Conservation (phyloP, 2,888 invertebrate genomes). For the Diaprepes abbreviatus region DNA sequence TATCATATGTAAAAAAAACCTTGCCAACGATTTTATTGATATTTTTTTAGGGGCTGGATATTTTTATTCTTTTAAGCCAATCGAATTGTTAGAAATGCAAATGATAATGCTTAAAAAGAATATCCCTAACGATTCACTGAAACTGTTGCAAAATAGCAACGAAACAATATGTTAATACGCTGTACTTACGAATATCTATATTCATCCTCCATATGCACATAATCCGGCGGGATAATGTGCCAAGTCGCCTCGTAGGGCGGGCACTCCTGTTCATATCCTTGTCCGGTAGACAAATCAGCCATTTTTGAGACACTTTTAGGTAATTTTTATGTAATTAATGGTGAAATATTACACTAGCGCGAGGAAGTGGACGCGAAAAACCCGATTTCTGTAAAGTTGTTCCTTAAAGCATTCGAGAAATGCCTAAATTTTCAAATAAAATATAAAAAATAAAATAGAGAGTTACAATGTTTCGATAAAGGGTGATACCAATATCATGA, state of each 20-base stretch:
- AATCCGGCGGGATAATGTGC: conserved; percentile 80
- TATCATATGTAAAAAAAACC: too few species aligned
- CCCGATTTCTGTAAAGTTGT: neutral
- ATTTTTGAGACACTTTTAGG: conserved; percentile 8
- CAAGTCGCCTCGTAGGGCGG: conserved; percentile 74
- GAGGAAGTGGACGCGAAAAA: neutral
- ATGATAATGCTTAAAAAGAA: too few species aligned
- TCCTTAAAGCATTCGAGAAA: too few species aligned
- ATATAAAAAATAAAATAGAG: neutral
- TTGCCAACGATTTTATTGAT: too few species aligned
- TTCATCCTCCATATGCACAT: conserved; percentile 78
- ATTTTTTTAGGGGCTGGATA: too few species aligned
- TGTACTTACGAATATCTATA: conserved; percentile 76
- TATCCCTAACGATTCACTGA: too few species aligned
- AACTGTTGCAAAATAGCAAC: too few species aligned
- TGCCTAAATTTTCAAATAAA: too few species aligned
- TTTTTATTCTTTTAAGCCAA: too few species aligned
- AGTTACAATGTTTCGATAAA: conserved; percentile 20
- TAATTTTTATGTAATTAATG: neutral
- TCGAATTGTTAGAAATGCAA: too few species aligned
- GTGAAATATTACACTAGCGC: neutral
- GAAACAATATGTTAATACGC: neutral
- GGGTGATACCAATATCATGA: conserved; percentile 44
- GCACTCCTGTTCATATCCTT: conserved; percentile 72
- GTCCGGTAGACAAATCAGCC: conserved; percentile 64